Evolutionary conservation across 2,113 vertebrate genomes (phyloP).

Genomic region (Pithys albifrons): DNA sequence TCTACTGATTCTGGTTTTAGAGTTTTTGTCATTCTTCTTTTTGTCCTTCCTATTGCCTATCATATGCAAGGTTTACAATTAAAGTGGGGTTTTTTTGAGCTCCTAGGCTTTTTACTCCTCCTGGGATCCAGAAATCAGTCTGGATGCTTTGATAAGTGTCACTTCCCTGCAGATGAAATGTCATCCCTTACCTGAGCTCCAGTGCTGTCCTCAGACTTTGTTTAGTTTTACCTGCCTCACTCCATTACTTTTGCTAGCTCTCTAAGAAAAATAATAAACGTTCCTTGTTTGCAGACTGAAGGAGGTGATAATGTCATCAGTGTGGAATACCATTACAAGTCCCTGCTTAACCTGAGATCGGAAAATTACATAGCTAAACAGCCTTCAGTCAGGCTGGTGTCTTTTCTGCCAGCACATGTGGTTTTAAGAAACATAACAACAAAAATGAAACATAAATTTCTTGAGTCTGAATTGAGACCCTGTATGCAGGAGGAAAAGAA

Average conservation of each 20-base stretch:
- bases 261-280: neutral
- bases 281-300: neutral
- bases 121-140: neutral
- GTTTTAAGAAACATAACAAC: neutral
- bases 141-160: neutral
- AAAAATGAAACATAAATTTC: neutral
- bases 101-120: neutral
- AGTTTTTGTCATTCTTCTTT: neutral
- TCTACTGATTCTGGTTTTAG: neutral
- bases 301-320: neutral
- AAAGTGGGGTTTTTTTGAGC: neutral
- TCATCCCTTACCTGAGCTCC: neutral
- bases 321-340: neutral
- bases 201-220: accelerated
- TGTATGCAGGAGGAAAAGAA: neutral
- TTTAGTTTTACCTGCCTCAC: neutral
- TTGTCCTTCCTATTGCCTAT: neutral
- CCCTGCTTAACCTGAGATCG: neutral
- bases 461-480: neutral
- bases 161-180: neutral
- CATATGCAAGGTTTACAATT: neutral
- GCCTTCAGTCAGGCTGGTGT: neutral
- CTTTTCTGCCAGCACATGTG: neutral
- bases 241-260: neutral
- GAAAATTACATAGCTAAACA: neutral